Evolutionary conservation across 2,888 invertebrate genomes (phyloP).

Genomic region (Panorpa germanica): DNA sequence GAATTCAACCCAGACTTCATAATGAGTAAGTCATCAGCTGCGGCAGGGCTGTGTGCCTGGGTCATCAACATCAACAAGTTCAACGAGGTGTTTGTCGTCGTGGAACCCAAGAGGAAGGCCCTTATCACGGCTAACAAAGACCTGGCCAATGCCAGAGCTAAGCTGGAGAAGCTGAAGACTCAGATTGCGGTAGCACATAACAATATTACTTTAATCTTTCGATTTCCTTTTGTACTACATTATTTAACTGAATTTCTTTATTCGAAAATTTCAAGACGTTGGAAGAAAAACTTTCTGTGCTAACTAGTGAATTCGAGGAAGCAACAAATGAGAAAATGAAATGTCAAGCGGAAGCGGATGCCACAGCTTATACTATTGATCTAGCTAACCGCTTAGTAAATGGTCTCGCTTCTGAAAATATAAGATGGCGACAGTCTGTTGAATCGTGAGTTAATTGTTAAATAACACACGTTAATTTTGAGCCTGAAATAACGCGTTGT

Average conservation of each 20-base stretch:
- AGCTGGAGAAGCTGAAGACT: slow-evolving; percentile 54
- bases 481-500: neutral
- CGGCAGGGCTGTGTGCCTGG: slow-evolving; percentile 88
- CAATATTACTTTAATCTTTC: slow-evolving; percentile 8
- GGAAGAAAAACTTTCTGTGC: slow-evolving; percentile 55
- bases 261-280: slow-evolving; percentile 16
- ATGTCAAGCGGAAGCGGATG: slow-evolving; percentile 85
- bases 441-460: slow-evolving; percentile 17
- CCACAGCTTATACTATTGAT: slow-evolving; percentile 74
- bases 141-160: slow-evolving; percentile 62
- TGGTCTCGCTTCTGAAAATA: slow-evolving; percentile 82
- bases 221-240: too few species aligned
- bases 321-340: slow-evolving; percentile 75
- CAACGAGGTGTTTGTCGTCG: slow-evolving; percentile 79
- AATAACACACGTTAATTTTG: neutral
- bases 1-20: slow-evolving; percentile 80
- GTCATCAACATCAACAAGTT: slow-evolving; percentile 82
- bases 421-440: slow-evolving; percentile 23
- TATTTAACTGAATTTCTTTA: neutral
- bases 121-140: slow-evolving; percentile 75
- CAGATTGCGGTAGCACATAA: slow-evolving; percentile 47
- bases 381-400: slow-evolving; percentile 84
- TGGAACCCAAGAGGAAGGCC: slow-evolving; percentile 81
- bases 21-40: slow-evolving; percentile 73
- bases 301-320: slow-evolving; percentile 70